Conservation (phyloP, 2,113 vertebrate genomes). For the Elephantulus edwardii region DNA sequence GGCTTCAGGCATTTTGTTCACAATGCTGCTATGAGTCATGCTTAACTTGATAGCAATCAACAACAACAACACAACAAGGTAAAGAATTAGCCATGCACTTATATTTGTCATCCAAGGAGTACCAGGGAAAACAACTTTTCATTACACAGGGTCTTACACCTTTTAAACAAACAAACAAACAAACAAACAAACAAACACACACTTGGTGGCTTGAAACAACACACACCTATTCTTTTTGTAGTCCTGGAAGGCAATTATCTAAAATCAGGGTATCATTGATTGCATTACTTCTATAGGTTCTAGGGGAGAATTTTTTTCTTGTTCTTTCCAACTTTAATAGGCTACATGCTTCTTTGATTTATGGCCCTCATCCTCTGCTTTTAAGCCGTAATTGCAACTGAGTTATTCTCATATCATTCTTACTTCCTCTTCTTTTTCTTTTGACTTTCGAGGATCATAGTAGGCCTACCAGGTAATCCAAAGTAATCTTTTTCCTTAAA, state of each 20-base stretch:
- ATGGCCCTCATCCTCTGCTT: background rate
- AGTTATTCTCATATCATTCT: background rate
- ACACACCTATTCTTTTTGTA: background rate
- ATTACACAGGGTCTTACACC: conserved; percentile 23
- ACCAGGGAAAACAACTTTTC: conserved; percentile 69
- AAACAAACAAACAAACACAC: background rate
- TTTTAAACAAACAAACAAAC: background rate
- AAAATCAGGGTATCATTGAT: background rate
- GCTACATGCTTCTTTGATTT: background rate
- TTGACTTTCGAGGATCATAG: background rate
- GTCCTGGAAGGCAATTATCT: background rate
- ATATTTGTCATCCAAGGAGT: conserved; percentile 66
- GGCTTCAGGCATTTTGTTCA: too few relatives aligned
- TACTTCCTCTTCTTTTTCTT: background rate
- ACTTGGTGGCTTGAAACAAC: background rate
- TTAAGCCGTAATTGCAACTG: background rate
- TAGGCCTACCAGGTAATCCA: background rate
- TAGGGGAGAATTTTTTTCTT: background rate
- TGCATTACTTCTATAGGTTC: background rate
- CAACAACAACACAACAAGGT: too few relatives aligned
- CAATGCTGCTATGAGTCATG: too few relatives aligned
- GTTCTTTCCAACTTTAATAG: background rate
- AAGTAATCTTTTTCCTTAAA: background rate
- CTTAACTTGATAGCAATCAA: too few relatives aligned
- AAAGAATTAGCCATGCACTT: conserved; percentile 42